phyloP scores from a whole-genome alignment of 2,797 vertebrate species.

The Schizopygopsis pylzovi region DNA sequence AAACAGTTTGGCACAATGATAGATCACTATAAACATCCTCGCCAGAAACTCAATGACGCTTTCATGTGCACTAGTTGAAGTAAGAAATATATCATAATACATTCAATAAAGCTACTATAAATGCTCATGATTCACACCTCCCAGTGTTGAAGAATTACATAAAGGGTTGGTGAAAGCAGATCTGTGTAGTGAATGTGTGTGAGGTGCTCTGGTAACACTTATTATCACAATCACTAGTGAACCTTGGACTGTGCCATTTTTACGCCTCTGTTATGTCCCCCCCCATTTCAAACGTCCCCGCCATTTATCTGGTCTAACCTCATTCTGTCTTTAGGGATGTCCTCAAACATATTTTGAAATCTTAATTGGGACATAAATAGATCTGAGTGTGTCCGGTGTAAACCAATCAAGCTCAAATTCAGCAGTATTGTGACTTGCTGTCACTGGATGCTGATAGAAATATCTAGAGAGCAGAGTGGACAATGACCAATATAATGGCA shows the following conservation, averaged over 20 bases:
- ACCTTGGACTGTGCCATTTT: conserved; percentile 58
- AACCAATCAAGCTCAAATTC: background rate
- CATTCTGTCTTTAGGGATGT: conserved; percentile 40
- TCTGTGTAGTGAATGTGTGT: conserved; percentile 9
- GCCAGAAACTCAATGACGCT: conserved; percentile 21
- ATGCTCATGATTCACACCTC: conserved; percentile 24
- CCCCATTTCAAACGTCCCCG: conserved; percentile 53
- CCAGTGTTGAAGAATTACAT: background rate
- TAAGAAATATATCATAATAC: conserved; percentile 17
- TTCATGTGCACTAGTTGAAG: conserved; percentile 47
- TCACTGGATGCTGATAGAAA: background rate
- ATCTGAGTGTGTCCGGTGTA: background rate
- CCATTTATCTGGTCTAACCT: conserved; percentile 45
- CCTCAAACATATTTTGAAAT: background rate
- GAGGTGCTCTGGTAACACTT: background rate
- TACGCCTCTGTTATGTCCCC: conserved; percentile 43
- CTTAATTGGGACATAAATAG: background rate
- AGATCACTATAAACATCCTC: conserved; percentile 23
- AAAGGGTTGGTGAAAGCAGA: background rate
- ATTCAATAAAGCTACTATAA: conserved; percentile 25
- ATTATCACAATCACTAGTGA: conserved; percentile 31
- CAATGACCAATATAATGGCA: background rate
- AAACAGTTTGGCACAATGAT: background rate
- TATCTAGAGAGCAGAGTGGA: background rate
- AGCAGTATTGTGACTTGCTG: background rate